Evolutionary conservation across 2,113 vertebrate genomes (phyloP), one percentile per base, ranked within the genome.

Genomic region (Carassius carassius): DNA sequence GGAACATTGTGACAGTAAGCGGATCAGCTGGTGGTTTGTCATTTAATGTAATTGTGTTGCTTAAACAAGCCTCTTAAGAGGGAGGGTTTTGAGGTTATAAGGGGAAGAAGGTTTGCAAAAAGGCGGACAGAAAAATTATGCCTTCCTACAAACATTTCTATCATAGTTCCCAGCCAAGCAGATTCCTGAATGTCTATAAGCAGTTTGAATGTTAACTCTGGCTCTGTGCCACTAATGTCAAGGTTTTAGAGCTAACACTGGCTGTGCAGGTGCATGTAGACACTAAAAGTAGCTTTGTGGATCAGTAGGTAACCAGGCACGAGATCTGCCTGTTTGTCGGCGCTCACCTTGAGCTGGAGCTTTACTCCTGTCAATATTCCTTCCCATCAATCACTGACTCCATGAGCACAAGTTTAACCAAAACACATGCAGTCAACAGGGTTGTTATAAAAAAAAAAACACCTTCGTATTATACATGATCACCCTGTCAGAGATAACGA

Each of bases 281-380:
- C 12, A 35, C 67, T 81, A 81, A 84, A 87, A 84, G 75, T 78
- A 69, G 67, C 75, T 79, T 67, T 79, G 60, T 56, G 58, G 77
- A 81, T 88, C 84, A 88, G 75, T 47, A 82, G 44, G 77, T 69
- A 77, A 80, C 10, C 35, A 35, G 60, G 32, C 77, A 78, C 51
- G 10, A 44, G 85, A 86, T 65, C 14, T 44, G 79, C 21, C 49
- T 51, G 41, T 81, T 44, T 37, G 80, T 70, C 19, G 11, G 80
- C 9, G 54, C 32, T 82, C 44, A 69, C 49, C 21, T 72, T 72
- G 49, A 82, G 81, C 67, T 72, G 7, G 3, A 72, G 32, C 67
- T 82, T 72, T 82, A 58, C 21, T 3, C 32, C 63, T 29, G 17
- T 47, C 19, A 32, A 1, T 21, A 25, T 74, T 49, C 21, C 12